phyloP scores from a whole-genome alignment of 1,140 invertebrate species.

The Nilaparvata lugens region DNA sequence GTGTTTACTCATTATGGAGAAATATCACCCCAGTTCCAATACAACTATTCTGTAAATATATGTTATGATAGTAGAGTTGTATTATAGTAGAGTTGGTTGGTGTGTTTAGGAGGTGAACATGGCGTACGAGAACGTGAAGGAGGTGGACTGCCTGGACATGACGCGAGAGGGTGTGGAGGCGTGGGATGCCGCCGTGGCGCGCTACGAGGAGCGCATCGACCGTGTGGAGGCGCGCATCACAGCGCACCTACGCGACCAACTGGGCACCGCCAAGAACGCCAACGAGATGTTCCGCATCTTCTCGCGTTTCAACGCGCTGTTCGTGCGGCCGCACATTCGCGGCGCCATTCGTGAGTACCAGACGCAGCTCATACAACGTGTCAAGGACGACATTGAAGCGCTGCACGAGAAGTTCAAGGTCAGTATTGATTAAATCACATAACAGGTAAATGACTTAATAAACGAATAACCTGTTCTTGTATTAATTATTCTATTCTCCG shows the following conservation, averaged over 20 bases:
- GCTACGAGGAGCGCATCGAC: slow-evolving; percentile 94
- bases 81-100: slow-evolving; percentile 10
- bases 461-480: no score
- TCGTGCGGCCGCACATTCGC: slow-evolving; percentile 95
- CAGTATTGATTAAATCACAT: no score
- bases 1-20: no score
- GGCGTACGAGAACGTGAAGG: slow-evolving; percentile 97
- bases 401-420: slow-evolving; percentile 98
- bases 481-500: no score
- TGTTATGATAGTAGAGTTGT: no score
- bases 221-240: slow-evolving; percentile 89
- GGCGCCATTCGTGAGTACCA: slow-evolving; percentile 99
- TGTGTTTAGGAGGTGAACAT: slow-evolving; percentile 71
- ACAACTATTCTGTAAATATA: no score
- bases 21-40: no score
- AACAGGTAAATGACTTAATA: no score
- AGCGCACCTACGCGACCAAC: slow-evolving; percentile 88
- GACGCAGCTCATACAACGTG: slow-evolving; percentile 95
- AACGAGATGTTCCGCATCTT: slow-evolving; percentile 99
- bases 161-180: slow-evolving; percentile 91
- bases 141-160: slow-evolving; percentile 96
- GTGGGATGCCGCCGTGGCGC: slow-evolving; percentile 91
- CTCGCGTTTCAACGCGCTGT: slow-evolving; percentile 95
- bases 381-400: slow-evolving; percentile 97
- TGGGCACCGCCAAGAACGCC: slow-evolving; percentile 96